Percentiles rank a stretch among this genome's conserved stretches.
Evolutionary conservation across 2,797 vertebrate species (phyloP).

Genomic region (Neosilurus mollespiculum): DNA sequence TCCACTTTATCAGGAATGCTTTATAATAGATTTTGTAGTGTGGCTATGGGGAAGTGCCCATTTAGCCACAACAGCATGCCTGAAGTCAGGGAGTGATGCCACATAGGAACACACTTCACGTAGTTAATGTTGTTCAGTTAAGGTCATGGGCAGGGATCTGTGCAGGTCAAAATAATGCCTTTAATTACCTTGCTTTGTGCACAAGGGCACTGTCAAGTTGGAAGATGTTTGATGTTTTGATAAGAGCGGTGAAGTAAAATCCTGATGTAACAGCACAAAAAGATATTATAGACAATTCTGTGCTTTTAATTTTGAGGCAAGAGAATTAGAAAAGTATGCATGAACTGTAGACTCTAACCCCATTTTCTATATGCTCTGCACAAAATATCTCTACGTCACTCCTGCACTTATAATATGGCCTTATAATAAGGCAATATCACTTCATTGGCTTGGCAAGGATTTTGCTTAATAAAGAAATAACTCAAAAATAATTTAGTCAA

Average conservation of each 20-base stretch:
- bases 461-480: neutral
- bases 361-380: neutral
- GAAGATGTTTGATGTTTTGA: neutral
- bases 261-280: neutral
- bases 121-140: neutral
- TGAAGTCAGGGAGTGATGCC: neutral
- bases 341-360: neutral
- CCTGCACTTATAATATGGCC: neutral
- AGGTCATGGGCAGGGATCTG: neutral
- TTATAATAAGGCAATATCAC: neutral
- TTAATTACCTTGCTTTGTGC: neutral
- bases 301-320: neutral
- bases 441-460: no score
- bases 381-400: neutral
- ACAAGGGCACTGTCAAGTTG: neutral
- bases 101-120: no score
- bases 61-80: neutral
- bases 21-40: neutral
- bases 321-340: neutral
- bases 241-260: neutral
- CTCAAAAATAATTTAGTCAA: neutral
- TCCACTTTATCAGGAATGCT: neutral
- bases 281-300: neutral
- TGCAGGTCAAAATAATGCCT: neutral
- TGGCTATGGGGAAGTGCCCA: neutral